Conservation (phyloP, 2,113 vertebrate species). For the Opisthocomus hoazin region DNA sequence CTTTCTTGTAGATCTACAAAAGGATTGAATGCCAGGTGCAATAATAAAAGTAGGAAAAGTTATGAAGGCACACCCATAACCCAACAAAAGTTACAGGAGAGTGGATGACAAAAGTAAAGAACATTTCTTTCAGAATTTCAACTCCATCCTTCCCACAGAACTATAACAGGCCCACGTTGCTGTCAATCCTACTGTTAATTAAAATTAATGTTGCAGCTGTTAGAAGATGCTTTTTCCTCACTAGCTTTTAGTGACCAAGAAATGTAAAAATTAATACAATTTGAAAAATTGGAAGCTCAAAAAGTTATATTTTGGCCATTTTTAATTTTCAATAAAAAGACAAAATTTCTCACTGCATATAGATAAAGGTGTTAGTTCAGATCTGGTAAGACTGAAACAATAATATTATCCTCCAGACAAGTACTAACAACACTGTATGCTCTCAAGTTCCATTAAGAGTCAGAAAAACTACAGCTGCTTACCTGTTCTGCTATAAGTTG, state of each 20-base stretch:
- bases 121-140: background rate
- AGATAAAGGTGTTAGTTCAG: background rate
- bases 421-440: background rate
- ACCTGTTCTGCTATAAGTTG: background rate
- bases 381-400: background rate
- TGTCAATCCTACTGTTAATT: background rate
- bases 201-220: background rate
- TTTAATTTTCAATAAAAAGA: background rate
- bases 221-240: background rate
- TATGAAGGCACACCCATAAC: background rate
- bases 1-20: background rate
- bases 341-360: background rate
- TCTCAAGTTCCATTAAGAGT: background rate
- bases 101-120: background rate
- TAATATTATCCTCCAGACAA: background rate
- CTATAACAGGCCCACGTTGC: background rate
- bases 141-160: background rate
- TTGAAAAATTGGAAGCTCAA: background rate
- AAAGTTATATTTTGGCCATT: background rate
- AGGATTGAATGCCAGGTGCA: background rate
- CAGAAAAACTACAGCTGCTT: background rate
- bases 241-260: background rate
- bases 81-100: background rate
- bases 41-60: background rate
- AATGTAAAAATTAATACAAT: background rate